Evolutionary conservation across 2,113 vertebrate species (phyloP), one percentile per base, ranked within the genome.

Genomic region (Suncus etruscus): DNA sequence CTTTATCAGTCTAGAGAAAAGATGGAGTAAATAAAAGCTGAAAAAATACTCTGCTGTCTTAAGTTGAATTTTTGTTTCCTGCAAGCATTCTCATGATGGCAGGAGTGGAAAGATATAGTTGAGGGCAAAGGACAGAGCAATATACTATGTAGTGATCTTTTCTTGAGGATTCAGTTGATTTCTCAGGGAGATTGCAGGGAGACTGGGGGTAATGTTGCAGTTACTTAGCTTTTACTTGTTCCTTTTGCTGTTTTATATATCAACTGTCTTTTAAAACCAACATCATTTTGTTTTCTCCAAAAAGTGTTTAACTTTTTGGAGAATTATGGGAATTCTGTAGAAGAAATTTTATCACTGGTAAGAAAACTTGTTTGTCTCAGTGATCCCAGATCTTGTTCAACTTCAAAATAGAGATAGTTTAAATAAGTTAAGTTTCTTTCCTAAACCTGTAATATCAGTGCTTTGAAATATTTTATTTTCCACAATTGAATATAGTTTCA

Each of bases 391-490:
- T 4, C 63, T 94, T 58, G 1, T 78, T 93, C 51, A 8, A 61
- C 18, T 32, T 66, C 20, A 68, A 24, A 83, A 85, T 58, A 8
- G 2, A 91, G 48, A 10, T n/a, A 8, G n/a, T 73, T 91, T 83
- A 79, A 69, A 65, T 88, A 73, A 66, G 86, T 92, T 80, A 74
- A 87, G 82, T 81, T 70, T 6, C 14, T 39, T 75, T 63, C 15
- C 31, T 11, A 75, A 86, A 82, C 4, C 76, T 83, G 65, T n/a
- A 74, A n/a, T 51, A 70, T 84, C 70, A 91, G 1, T 72, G 11
- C 4, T 73, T 84, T 83, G 63, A 85, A 27, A 79, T 84, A 29
- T 45, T 79, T 83, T 39, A 39, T 39, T 86, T 90, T 89, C 14
- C 25, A 79, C 12, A 91, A 11, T 29, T 83, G 31, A 61, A 61